Evolutionary conservation across 2,888 invertebrate species (phyloP), one percentile per base, ranked within the genome.

Genomic region (Watsonalla cultraria): DNA sequence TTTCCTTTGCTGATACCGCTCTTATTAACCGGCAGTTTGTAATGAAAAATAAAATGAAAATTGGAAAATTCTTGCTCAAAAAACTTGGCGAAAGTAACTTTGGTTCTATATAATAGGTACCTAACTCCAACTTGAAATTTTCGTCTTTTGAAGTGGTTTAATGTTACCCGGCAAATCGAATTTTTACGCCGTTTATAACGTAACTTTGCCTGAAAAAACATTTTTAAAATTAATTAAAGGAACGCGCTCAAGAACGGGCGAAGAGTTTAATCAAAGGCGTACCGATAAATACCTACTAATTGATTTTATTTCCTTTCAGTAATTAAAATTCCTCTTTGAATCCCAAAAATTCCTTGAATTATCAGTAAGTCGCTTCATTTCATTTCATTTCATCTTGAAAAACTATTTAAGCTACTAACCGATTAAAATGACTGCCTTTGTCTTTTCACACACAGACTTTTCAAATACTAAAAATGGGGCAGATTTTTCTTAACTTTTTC

Each of bases 261-360:
- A 66, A 70, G 72, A 75, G 72, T 75, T 80, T 80, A 78, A 77
- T 80, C 74, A 78, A 72, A 74, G 70, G 68, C 68, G 68, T 67
- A 63, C 70, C 74, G 68, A 80, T 78, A 75, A 77, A 78, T 80
- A 76, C 74, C 72, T 70, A 71, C 68, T 70, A 75, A 74, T 78
- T 77, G 74, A 74, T 73, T 72, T 72, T 66, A 72, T 75, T 75
- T 72, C 66, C 64, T 59, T 65, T 57, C 60, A 59, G 60, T 70
- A 71, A 72, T 74, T 37, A 37, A 9, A 42, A 42, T 68, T 49
- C 64, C 58, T 51, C 60, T 64, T 53, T 48, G 49, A 53, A 55
- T 57, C 45, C 52, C 52, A 54, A 47, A 50, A 46, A 52, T 58
- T 62, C 54, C 57, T 62, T 59, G 62, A 52, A 57, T 64, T 62